Evolutionary conservation across 1,140 invertebrate genomes (phyloP), one percentile per base, ranked within the genome.

Genomic region (Lepidurus couesii): DNA sequence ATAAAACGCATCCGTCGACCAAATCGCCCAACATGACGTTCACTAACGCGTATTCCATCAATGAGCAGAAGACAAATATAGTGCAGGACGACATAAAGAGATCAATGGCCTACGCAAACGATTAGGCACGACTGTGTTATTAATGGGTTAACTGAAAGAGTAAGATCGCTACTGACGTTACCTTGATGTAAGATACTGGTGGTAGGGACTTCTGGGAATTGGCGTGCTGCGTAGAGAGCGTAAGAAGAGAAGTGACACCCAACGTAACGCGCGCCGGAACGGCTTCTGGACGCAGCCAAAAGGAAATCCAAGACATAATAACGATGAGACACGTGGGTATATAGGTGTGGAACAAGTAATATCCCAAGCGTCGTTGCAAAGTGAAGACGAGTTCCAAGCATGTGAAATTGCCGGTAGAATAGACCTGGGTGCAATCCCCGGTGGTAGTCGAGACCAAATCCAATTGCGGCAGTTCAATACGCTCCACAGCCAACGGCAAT

Each of bases 11-110:
- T 65, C 53, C 76, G 76, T 78, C 80, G 45, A 78, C 47, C 6
- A 81, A 42, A 74, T 81, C 65, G 24, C 82, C 82, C 24, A 83
- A 76, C 9, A 83, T 80, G 74, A 84, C 82, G 75, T 85, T 85
- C 10, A 85, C 84, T 75, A 85, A 74, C 34, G 84, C 84, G 79
- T 85, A 85, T 79, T 85, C 84, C 84, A 85, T 85, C 44, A 85
- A 81, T 3, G 84, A 85, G 9, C 83, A 79, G 79, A 85, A 85
- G 26, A 85, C 84, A 80, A 85, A 80, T 44, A 80, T 75, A 42
- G 80, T 81, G 42, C 80, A 81, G 9, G 81, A 80, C 8, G 80
- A 81, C 80, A 81, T 81, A 73, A 79, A 82, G 21, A 80, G 75
- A 74, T 82, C 80, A 44, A 82, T 80, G 24, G 81, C 80, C 80